These are phyloP conservation scores for Nephrotoma flavescens DNA, from an alignment of 2,888 invertebrate genomes.

Conservation along the genomic window DNA sequence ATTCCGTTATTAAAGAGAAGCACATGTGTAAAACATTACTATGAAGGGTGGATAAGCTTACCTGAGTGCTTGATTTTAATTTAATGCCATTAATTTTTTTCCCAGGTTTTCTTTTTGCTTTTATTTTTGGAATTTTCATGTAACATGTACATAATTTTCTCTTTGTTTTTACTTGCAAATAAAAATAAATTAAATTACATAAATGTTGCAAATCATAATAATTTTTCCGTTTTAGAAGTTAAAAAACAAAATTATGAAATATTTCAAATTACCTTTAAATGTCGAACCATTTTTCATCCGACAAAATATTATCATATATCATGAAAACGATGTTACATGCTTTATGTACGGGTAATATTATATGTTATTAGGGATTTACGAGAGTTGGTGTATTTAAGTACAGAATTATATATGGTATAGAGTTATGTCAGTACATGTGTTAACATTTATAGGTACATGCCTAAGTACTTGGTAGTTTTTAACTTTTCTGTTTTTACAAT, in stretches of 20 bases:
- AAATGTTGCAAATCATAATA: background rate
- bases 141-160: background rate
- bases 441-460: background rate
- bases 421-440: background rate
- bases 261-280: background rate
- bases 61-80: background rate
- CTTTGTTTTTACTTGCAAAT: background rate
- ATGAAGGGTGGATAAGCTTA: background rate
- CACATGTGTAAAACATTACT: background rate
- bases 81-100: background rate
- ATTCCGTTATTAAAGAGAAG: background rate
- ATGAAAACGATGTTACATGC: background rate
- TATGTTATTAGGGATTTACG: background rate
- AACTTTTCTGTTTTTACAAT: background rate
- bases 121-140: background rate
- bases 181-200: background rate
- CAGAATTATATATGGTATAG: background rate
- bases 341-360: background rate
- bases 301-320: background rate
- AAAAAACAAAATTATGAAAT: background rate
- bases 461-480: background rate
- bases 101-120: background rate
- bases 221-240: background rate
- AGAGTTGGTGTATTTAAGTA: background rate
- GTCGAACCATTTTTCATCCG: background rate